phyloP scores from a whole-genome alignment of 2,797 vertebrate genomes.

The Schizothorax lantsangensis region DNA sequence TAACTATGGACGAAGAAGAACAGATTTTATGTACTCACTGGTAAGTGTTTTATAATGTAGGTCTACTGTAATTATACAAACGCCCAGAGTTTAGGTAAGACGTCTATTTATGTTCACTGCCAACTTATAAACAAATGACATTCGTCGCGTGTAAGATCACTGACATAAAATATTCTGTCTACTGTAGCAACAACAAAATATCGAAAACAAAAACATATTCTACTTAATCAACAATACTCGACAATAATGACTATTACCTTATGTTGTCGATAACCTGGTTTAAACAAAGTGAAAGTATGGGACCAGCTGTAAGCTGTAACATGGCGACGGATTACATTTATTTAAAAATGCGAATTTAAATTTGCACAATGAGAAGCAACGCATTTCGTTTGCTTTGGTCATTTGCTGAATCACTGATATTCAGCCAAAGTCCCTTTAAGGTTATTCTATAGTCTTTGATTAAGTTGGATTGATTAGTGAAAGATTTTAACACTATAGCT shows the following conservation, averaged over 20 bases:
- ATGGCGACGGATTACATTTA: neutral
- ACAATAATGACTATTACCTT: neutral
- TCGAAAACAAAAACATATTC: neutral
- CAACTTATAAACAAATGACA: neutral
- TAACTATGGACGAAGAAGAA: constrained; percentile 39
- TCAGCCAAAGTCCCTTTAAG: no score
- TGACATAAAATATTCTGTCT: neutral
- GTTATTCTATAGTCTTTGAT: no score
- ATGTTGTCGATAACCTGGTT: neutral
- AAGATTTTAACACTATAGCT: neutral
- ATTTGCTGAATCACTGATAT: neutral
- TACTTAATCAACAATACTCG: neutral
- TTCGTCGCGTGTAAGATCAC: neutral
- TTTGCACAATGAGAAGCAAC: neutral
- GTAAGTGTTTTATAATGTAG: constrained; percentile 37
- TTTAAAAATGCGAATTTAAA: neutral
- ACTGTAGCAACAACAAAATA: neutral
- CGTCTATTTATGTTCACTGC: neutral
- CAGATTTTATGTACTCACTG: constrained; percentile 48
- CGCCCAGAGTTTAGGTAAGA: neutral
- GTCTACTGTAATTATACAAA: neutral
- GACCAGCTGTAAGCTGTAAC: neutral
- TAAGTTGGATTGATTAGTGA: neutral
- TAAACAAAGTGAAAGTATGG: neutral
- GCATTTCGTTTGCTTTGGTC: neutral